Conservation (phyloP, 2,113 vertebrate genomes). For the Triplophysa siluroides region DNA sequence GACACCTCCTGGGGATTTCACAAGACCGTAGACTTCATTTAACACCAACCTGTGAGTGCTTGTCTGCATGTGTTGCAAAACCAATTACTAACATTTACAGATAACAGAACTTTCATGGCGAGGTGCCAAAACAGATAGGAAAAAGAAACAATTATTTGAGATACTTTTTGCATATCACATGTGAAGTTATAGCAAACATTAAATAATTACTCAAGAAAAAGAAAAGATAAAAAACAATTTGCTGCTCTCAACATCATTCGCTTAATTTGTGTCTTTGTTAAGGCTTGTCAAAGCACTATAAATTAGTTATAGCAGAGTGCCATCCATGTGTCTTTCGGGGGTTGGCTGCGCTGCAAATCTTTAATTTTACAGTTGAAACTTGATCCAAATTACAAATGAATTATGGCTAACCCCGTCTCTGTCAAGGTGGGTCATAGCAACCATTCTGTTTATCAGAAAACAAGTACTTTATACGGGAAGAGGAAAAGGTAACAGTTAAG, state of each 20-base stretch:
- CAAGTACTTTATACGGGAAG: constrained; percentile 22
- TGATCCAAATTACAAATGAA: constrained; percentile 25
- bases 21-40: constrained; percentile 50
- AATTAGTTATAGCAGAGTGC: neutral
- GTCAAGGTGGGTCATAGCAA: constrained; percentile 37
- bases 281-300: constrained; percentile 26
- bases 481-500: constrained; percentile 10
- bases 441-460: constrained; percentile 30
- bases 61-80: constrained; percentile 56
- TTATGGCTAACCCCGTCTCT: neutral
- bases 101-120: constrained; percentile 60
- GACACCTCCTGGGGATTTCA: constrained; percentile 56
- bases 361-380: constrained; percentile 35
- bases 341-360: constrained; percentile 6
- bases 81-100: constrained; percentile 60
- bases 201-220: constrained; percentile 1
- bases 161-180: neutral
- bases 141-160: neutral
- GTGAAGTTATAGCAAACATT: constrained; percentile 27
- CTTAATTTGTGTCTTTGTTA: constrained; percentile 30
- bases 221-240: too few species aligned
- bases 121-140: constrained; percentile 9
- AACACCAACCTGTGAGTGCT: constrained; percentile 60
- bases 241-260: neutral
- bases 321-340: constrained; percentile 20